A percentile compares a stretch with the other conserved stretches of the same genome.
Conservation (phyloP, 2,888 invertebrate genomes). For the Drosophila emarginata region DNA sequence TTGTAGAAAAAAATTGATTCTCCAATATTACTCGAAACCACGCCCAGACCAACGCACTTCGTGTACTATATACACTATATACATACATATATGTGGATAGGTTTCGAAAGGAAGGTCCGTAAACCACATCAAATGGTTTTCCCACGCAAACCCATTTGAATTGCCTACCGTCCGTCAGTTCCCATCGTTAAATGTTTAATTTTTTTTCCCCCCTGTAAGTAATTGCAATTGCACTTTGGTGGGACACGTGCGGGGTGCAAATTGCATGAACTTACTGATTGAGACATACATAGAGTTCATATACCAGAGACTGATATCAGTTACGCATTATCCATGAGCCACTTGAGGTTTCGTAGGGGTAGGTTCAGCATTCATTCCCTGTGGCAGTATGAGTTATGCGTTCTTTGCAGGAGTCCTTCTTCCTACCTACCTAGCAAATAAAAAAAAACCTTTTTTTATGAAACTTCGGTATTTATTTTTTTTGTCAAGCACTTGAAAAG, state of each 20-base stretch:
- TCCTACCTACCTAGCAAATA: slow-evolving; percentile 6
- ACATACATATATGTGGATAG: slow-evolving; percentile 17
- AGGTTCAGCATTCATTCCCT: slow-evolving; percentile 59
- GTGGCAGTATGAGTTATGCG: slow-evolving; percentile 68
- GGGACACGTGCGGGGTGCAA: slow-evolving; percentile 67
- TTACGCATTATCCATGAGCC: slow-evolving; percentile 54
- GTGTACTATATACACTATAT: not conserved
- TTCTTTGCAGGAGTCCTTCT: slow-evolving; percentile 23
- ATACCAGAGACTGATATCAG: slow-evolving; percentile 44
- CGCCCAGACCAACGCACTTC: slow-evolving; percentile 33
- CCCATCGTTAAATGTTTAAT: slow-evolving; percentile 67
- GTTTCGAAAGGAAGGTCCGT: slow-evolving; percentile 17
- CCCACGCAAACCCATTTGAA: slow-evolving; percentile 60
- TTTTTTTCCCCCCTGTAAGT: slow-evolving; percentile 47
- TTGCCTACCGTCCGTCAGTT: slow-evolving; percentile 28
- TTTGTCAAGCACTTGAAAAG: slow-evolving; percentile 61
- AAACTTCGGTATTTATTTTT: slow-evolving; percentile 27
- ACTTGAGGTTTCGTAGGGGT: slow-evolving; percentile 44
- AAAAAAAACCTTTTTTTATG: slow-evolving; percentile 36
- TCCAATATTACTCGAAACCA: slow-evolving; percentile 26
- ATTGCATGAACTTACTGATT: slow-evolving; percentile 58
- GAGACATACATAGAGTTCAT: slow-evolving; percentile 47
- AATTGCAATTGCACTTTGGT: slow-evolving; percentile 63
- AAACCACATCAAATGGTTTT: slow-evolving; percentile 57
- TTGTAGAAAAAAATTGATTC: slow-evolving; percentile 17